Evolutionary conservation across 30 jellyfish, hydroid and myxozoan species (phyloP).

Genomic region (Aurelia aurita complex sp. Pacific): DNA sequence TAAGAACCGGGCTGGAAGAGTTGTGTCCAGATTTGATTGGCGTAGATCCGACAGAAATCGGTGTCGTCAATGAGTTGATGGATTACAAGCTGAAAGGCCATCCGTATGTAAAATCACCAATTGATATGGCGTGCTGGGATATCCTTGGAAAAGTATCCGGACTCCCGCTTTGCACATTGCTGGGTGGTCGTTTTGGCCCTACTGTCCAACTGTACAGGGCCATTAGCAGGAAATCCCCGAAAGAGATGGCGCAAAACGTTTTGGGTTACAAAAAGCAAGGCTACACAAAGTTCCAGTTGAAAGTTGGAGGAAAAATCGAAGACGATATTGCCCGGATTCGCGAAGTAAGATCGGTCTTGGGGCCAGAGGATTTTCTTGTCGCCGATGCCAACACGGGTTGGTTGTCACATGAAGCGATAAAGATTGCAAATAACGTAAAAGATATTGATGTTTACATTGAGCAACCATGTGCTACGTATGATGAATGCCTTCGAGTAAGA

Average conservation of each 20-base stretch:
- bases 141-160: constrained; percentile 46
- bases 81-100: constrained; percentile 65
- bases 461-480: constrained; percentile 67
- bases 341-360: constrained; percentile 46
- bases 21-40: constrained; percentile 39
- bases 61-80: constrained; percentile 53
- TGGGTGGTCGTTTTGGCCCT: constrained; percentile 60
- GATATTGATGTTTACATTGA: constrained; percentile 64
- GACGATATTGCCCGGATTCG: constrained; percentile 63
- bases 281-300: constrained; percentile 47
- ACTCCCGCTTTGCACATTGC: constrained; percentile 47
- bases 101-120: constrained; percentile 66
- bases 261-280: constrained; percentile 33
- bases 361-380: constrained; percentile 46
- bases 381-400: constrained; percentile 73
- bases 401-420: constrained; percentile 68
- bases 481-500: constrained; percentile 64
- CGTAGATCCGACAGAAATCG: constrained; percentile 49
- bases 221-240: constrained; percentile 37
- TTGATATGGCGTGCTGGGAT: constrained; percentile 74
- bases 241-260: constrained; percentile 58
- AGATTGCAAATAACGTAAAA: constrained; percentile 31
- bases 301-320: constrained; percentile 56
- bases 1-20: constrained; percentile 45
- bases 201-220: constrained; percentile 62